These are phyloP conservation scores for Halictus quadricinctus DNA, from an alignment of 2,888 invertebrate genomes.

Conservation along the genomic window DNA sequence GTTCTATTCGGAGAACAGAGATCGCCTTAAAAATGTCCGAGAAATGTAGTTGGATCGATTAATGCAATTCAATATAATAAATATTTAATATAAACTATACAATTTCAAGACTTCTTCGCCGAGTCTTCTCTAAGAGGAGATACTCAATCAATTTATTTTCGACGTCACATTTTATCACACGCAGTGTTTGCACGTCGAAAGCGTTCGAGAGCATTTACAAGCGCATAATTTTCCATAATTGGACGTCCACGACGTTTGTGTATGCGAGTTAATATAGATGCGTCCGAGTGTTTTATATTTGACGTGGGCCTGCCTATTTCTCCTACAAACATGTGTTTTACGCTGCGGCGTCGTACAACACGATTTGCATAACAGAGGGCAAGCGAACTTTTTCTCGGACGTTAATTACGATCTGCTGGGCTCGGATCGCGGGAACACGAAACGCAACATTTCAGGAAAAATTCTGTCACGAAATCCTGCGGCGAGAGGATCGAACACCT, in stretches of 20 bases:
- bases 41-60: too few species aligned
- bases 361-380: background rate
- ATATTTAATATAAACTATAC: too few species aligned
- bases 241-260: background rate
- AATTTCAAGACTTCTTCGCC: too few species aligned
- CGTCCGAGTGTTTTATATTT: background rate
- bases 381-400: background rate
- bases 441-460: background rate
- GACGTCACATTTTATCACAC: background rate
- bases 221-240: background rate
- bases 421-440: background rate
- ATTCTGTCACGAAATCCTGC: conserved; percentile 21
- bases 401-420: conserved; percentile 13
- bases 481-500: conserved; percentile 26
- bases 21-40: too few species aligned
- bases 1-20: background rate
- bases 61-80: too few species aligned
- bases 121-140: background rate
- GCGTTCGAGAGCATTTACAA: background rate
- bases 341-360: background rate
- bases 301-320: background rate
- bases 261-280: background rate
- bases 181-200: background rate
- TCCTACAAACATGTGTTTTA: background rate
- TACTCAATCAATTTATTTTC: background rate